Evolutionary conservation across 2,797 vertebrate genomes (phyloP), one percentile per base, ranked within the genome.

Genomic region (Protosalanx chinensis): DNA sequence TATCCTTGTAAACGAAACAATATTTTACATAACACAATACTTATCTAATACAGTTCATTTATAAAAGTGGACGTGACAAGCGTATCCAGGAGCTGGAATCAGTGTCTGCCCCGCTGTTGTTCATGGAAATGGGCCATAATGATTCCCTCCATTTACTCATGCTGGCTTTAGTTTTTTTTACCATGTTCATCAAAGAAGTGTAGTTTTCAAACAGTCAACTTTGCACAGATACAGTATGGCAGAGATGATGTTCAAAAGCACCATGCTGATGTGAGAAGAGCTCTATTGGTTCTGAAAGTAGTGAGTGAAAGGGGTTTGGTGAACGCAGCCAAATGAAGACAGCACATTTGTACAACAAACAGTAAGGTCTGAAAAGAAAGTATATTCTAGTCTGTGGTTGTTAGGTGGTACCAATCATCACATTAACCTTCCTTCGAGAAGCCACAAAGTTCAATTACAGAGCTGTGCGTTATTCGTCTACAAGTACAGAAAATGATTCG

Each of bases 251-350:
- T 57, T 64, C 51, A 41, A n/a, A 68, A 64, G 29, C 53, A 75
- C 78, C 72, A 81, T 73, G 72, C 74, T 78, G 60, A 73, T 71
- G 68, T 76, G 46, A 61, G 72, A 72, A 72, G 61, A 70, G 62
- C 72, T 76, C 60, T 86, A 80, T 78, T 78, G 75, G 71, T 67
- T 82, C 68, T 37, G 12, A 70, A 62, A 72, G 57, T 23, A 67
- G 68, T 37, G 29, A 59, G 70, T 76, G 85, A 68, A 68, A 75
- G 62, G 67, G 64, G 71, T 67, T 75, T 68, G 78, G 66, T 68
- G 72, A 49, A 51, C 73, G 74, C 41, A 33, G 6, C 60, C 32
- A 29, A 30, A 64, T 20, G 35, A 46, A 13, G 63, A 46, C 8
- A 20, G 37, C 20, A n/a, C 58, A 70, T 78, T 65, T 76, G 37